Evolutionary conservation across 2,113 vertebrate genomes (phyloP).

Genomic region (Camelus bactrianus): DNA sequence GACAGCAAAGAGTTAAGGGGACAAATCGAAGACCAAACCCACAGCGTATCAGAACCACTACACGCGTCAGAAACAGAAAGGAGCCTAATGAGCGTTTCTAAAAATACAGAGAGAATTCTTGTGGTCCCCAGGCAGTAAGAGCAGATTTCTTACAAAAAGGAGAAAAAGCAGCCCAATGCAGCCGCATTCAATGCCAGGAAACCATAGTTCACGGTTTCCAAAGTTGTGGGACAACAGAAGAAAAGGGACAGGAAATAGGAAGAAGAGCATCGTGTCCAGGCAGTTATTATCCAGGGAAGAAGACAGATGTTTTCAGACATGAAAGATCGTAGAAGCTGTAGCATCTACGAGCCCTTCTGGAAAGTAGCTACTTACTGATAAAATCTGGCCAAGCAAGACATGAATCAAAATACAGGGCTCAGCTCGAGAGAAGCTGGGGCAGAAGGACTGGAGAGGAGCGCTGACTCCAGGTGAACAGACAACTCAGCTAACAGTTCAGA

Average conservation of each 20-base stretch:
- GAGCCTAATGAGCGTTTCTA: background rate
- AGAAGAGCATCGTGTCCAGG: background rate
- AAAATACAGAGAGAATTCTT: background rate
- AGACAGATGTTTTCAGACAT: background rate
- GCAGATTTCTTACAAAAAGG: background rate
- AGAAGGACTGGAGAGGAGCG: background rate
- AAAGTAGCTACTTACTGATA: background rate
- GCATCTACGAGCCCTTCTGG: background rate
- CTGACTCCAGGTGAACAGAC: background rate
- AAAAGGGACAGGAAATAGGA: background rate
- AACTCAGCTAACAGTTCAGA: background rate
- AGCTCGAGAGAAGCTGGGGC: background rate
- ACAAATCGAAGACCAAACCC: background rate
- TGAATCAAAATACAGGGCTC: background rate
- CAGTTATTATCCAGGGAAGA: background rate
- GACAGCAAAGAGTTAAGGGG: background rate
- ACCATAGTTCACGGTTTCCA: background rate
- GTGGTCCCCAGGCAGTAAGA: background rate
- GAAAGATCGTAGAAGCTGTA: background rate
- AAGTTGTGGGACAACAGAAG: background rate
- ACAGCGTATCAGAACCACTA: background rate
- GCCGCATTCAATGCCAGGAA: background rate
- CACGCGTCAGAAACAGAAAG: background rate
- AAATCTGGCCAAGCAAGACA: background rate
- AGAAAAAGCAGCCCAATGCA: background rate